phyloP scores from a whole-genome alignment of 2,797 vertebrate species.

The Clamator glandarius region DNA sequence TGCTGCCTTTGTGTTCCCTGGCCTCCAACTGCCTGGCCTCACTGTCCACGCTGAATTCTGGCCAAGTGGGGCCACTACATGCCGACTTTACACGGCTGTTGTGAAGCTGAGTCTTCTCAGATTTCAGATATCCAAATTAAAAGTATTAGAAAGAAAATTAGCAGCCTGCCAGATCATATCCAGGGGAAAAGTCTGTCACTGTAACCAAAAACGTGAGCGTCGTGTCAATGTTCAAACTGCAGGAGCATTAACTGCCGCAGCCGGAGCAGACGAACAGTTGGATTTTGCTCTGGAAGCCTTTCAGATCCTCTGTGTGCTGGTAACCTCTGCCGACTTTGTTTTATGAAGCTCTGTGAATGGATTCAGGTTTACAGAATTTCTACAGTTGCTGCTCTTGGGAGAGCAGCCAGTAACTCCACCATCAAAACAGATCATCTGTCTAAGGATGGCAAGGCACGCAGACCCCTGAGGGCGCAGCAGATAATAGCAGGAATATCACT shows the following conservation, averaged over 20 bases:
- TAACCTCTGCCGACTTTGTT: conserved; percentile 34
- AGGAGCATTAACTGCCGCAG: not conserved
- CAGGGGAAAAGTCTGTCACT: not conserved
- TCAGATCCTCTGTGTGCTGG: not conserved
- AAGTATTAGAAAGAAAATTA: not conserved
- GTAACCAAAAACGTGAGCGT: not conserved
- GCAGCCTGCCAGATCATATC: conserved; percentile 3
- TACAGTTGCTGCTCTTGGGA: conserved; percentile 17
- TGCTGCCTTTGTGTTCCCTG: not conserved
- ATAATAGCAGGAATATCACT: conserved; percentile 41
- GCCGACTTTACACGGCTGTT: rapidly evolving
- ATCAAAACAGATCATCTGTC: conserved; percentile 31
- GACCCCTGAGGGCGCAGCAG: conserved; percentile 7
- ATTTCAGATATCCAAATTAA: not conserved
- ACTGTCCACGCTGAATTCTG: rapidly evolving
- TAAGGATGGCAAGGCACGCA: not conserved
- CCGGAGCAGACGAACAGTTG: not conserved
- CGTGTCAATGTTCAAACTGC: not conserved
- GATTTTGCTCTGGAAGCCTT: conserved; percentile 37
- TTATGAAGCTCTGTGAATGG: conserved; percentile 60
- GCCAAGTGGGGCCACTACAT: rapidly evolving
- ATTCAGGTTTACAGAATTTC: conserved; percentile 53
- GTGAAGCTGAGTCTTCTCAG: rapidly evolving
- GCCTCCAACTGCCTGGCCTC: not conserved
- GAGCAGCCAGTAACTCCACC: conserved; percentile 24